Evolutionary conservation across 2,888 invertebrate species (phyloP).

Genomic region (Lathronympha strigana): DNA sequence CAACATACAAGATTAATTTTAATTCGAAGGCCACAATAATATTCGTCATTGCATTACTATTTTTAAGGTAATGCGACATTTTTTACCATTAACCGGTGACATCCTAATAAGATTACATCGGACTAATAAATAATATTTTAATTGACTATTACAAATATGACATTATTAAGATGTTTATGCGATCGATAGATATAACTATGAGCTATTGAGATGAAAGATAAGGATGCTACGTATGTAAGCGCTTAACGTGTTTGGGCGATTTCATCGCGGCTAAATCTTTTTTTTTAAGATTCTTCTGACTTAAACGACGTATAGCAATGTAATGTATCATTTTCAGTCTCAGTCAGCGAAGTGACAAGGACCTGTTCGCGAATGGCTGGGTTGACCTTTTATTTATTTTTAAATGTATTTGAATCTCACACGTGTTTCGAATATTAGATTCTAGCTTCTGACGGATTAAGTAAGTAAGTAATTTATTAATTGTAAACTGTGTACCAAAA

Average conservation of each 20-base stretch:
- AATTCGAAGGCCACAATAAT: neutral
- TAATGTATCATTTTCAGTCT: too few species aligned
- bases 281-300: too few species aligned
- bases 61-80: neutral
- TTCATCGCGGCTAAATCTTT: neutral
- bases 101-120: constrained; percentile 19
- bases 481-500: too few species aligned
- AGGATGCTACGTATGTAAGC: neutral
- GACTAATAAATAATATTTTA: constrained; percentile 23
- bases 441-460: too few species aligned
- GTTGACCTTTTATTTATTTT: too few species aligned
- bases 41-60: neutral
- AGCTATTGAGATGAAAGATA: constrained; percentile 8
- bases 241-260: neutral
- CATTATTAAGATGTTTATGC: constrained; percentile 6
- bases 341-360: too few species aligned
- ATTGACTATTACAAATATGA: constrained; percentile 8
- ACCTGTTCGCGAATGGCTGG: too few species aligned
- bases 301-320: too few species aligned
- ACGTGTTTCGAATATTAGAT: too few species aligned
- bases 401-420: too few species aligned
- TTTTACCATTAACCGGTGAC: neutral
- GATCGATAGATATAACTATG: constrained; percentile 3
- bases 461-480: too few species aligned
- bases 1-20: too few species aligned